Percentiles rank a stretch among this genome's conserved stretches.
Conservation (phyloP, 2,113 vertebrate species). For the Gymnogyps californianus region DNA sequence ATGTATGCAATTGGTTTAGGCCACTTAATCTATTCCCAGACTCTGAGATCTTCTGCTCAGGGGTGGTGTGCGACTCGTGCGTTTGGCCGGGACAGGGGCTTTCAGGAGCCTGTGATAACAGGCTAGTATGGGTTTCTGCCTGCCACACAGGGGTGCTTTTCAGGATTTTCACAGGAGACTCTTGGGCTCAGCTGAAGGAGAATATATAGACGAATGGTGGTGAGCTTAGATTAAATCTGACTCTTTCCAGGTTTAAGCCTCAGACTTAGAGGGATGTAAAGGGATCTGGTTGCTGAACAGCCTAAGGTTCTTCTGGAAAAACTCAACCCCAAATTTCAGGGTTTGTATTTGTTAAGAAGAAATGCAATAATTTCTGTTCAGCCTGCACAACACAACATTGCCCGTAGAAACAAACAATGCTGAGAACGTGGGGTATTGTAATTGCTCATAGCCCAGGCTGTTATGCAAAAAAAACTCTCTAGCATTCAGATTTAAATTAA, state of each 20-base stretch:
- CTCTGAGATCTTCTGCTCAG: not conserved
- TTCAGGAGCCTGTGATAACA: not conserved
- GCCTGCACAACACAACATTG: not conserved
- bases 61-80: rapidly evolving
- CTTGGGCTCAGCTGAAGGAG: not conserved
- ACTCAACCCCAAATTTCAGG: not conserved
- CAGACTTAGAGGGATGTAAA: not conserved
- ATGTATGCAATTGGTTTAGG: not conserved
- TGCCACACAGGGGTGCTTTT: not conserved
- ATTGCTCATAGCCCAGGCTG: not conserved
- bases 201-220: not conserved
- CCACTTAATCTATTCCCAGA: not conserved
- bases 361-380: not conserved
- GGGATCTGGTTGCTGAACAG: not conserved
- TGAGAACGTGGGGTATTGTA: rapidly evolving
- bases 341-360: not conserved
- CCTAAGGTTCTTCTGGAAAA: not conserved
- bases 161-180: not conserved
- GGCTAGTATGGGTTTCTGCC: not conserved
- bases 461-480: not conserved
- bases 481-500: not conserved
- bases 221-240: not conserved
- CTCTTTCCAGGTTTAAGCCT: not conserved
- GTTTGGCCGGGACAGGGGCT: not conserved
- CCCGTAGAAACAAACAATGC: not conserved